Base-by-base conservation (phyloP, 2,888 invertebrate species). In the Hydrotaea diabolus region DNA sequence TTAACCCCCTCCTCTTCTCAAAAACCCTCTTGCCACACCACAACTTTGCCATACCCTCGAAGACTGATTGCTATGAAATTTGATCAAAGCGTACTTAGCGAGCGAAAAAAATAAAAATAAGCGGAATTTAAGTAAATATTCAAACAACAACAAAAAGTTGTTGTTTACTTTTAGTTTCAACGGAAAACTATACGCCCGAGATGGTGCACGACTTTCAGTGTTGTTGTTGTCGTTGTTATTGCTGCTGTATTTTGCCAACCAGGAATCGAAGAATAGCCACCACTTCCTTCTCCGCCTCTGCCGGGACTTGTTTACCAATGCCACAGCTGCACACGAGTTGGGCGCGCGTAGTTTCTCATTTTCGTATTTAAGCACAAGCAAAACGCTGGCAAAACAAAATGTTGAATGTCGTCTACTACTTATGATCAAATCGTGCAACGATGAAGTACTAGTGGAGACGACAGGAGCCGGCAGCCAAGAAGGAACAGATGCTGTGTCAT, bases 121-220 rank as follows among this genome's bases (percentile, higher is more conserved):
- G 17, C 8, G 55, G 19, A 55, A 21, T 19, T 21, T 55, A 21
- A 21, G 55, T 55, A 55, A 55, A 55, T 11, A 55, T 55, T 55
- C 21, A 55, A 55, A 55, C 55, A 55, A 19, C 55, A 21, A 55
- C 39, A 39, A 59, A 57, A 15, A 23, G 26, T 59, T 26, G 23
- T 59, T 59, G 26, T 59, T 59, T 23, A 59, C 59, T 59, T 59
- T 23, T 23, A 59, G 59, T 59, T 59, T 59, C 15, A 59, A 59
- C 59, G 1, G 9, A 59, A 15, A 59, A 59, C 59, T 59, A 59
- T 26, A 26, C 59, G 23, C 59, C 15, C 26, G 23, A 15, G 26
- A 59, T 26, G 23, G 59, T 13, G 57, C 2, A 2, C 43, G n/a
- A n/a, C 15, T 57, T 57, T 19, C 13, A 21, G n/a, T n/a, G n/a